These are phyloP conservation scores for Sclerodermus sp. DNA, from an alignment of 2,888 invertebrate genomes.

Conservation along the genomic window DNA sequence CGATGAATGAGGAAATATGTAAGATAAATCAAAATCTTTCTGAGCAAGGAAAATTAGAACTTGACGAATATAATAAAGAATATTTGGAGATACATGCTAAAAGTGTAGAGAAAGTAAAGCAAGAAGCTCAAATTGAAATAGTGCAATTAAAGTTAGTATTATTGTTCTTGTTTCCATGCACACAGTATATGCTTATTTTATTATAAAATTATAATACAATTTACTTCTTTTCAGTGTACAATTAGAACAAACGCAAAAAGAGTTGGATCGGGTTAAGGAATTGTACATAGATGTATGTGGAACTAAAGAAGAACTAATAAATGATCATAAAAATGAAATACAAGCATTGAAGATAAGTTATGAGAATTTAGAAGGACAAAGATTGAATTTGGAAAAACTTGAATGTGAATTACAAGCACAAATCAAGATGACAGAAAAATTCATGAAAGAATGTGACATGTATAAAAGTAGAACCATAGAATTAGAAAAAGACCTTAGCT, in stretches of 20 bases:
- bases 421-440: slow-evolving; percentile 35
- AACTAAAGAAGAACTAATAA: slow-evolving; percentile 63
- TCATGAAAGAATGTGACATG: slow-evolving; percentile 41
- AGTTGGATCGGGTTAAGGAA: slow-evolving; percentile 48
- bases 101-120: slow-evolving; percentile 46
- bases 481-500: slow-evolving; percentile 44
- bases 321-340: slow-evolving; percentile 63
- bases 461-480: slow-evolving; percentile 42
- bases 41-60: slow-evolving; percentile 38
- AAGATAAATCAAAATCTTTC: slow-evolving; percentile 37
- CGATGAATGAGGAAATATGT: slow-evolving; percentile 41
- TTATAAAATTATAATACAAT: background rate
- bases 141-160: slow-evolving; percentile 50
- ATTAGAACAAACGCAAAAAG: slow-evolving; percentile 51
- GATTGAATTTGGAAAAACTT: slow-evolving; percentile 38
- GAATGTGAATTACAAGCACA: slow-evolving; percentile 40
- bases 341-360: slow-evolving; percentile 57
- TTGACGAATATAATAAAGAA: slow-evolving; percentile 47
- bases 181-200: background rate
- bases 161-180: background rate
- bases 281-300: slow-evolving; percentile 63
- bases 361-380: slow-evolving; percentile 33
- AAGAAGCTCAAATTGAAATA: slow-evolving; percentile 46
- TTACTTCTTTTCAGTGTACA: slow-evolving; percentile 35
- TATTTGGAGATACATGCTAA: slow-evolving; percentile 51